Base-by-base conservation (phyloP, 1,140 invertebrate genomes). In the Drosophila elegans region DNA sequence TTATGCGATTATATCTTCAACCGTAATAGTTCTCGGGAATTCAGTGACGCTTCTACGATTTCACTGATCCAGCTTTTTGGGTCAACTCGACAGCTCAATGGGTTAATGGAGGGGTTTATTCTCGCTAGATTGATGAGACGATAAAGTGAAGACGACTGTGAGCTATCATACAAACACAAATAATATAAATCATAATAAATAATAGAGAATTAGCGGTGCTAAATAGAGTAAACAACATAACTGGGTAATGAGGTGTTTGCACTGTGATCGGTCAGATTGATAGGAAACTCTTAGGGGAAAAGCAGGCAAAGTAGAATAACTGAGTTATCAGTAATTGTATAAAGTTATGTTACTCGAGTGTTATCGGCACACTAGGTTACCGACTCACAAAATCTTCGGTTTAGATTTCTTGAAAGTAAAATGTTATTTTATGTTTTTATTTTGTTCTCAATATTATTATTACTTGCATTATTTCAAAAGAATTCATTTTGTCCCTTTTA, bases 211-310 rank as follows among this genome's bases (percentile, higher is more conserved):
- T 21, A 52, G 21, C 13, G 49, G 32, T n/a, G 1, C 27, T 67
- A 27, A 67, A 34, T 41, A 12, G 27, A 6, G 52, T 29, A 72
- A 71, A 71, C 29, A 71, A n/a, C 36, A 7, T 72, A 72, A 57
- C 51, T 71, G 53, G 68, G 68, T 72, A 71, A 72, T 71, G 64
- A 57, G 68, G 52, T 72, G 68, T 72, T 72, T 72, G 68, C 64
- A 36, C 44, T 34, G 7, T 21, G 66, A 72, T 72, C 51, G 68
- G 29, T 49, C 44, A 34, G 36, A 49, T 71, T 57, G 67, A 71
- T 71, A 71, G 38, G 9, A 42, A 13, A 13, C 7, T 36, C 34
- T 61, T 29, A 2, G 49, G 1, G 2, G 1, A 2, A n/a, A n/a
- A 34, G 29, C 52, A 39, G 34, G 16, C 12, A 21, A 36, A 44